Evolutionary conservation across 2,113 vertebrate species (phyloP).

Genomic region (Nymphicus hollandicus): DNA sequence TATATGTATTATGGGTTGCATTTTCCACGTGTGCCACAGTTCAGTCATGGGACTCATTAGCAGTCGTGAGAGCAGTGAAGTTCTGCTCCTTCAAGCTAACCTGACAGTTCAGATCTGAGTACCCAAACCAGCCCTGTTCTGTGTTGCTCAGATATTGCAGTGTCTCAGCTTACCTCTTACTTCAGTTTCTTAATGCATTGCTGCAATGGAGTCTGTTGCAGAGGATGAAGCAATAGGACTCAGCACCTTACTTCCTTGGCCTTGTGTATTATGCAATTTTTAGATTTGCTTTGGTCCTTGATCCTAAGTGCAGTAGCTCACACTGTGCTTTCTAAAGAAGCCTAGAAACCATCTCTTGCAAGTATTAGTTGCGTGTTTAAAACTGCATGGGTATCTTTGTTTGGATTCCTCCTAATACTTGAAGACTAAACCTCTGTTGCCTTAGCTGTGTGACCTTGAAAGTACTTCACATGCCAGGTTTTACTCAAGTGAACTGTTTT

Average conservation of each 20-base stretch:
- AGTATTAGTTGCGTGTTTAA: neutral
- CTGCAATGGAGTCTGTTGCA: neutral
- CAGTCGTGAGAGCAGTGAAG: neutral
- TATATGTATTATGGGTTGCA: neutral
- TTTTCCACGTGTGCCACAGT: neutral
- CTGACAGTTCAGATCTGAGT: neutral
- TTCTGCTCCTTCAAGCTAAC: neutral
- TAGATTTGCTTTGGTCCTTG: neutral
- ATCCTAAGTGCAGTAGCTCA: neutral
- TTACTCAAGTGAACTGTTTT: neutral
- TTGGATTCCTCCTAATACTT: neutral
- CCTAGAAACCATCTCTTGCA: neutral
- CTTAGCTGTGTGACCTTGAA: neutral
- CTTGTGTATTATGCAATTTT: accelerated
- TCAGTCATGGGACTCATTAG: neutral
- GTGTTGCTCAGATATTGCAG: neutral
- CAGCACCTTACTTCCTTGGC: neutral
- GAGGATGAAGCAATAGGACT: neutral
- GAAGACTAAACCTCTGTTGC: neutral
- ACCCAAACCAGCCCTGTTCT: neutral
- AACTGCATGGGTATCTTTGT: neutral
- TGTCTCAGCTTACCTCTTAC: neutral
- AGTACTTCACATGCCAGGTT: neutral
- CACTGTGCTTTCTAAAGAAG: neutral
- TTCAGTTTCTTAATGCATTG: neutral